Percentiles rank a stretch among this genome's conserved stretches.
phyloP scores from a whole-genome alignment of 2,797 vertebrate genomes.

The Aphelocoma californica region DNA sequence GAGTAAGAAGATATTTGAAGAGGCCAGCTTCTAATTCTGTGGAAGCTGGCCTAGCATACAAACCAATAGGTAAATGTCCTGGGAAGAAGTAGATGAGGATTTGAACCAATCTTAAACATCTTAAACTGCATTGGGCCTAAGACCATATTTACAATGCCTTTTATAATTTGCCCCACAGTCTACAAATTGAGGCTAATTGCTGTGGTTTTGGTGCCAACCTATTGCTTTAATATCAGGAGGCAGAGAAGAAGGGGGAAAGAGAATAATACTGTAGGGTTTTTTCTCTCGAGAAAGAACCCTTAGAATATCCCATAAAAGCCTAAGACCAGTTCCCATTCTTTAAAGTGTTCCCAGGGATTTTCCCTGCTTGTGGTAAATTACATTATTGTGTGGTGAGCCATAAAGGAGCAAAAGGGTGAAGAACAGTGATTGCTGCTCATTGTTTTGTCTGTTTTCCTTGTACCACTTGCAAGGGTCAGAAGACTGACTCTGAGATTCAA shows the following conservation, averaged over 20 bases:
- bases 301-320: neutral
- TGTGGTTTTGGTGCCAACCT: neutral
- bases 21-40: neutral
- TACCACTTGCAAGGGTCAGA: neutral
- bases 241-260: neutral
- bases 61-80: neutral
- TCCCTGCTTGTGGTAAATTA: conserved; percentile 22
- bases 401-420: conserved; percentile 43
- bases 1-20: neutral
- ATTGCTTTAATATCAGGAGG: neutral
- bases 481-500: neutral
- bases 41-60: neutral
- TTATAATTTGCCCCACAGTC: neutral
- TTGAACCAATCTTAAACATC: neutral
- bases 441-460: neutral
- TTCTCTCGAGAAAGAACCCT: neutral
- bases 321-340: neutral
- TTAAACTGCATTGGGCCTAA: neutral
- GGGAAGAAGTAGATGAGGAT: neutral
- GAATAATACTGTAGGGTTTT: neutral
- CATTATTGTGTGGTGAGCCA: conserved; percentile 19
- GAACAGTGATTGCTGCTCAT: conserved; percentile 23
- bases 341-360: neutral
- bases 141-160: neutral
- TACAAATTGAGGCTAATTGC: neutral